Conservation (phyloP, 2,113 vertebrate species). For the Otis tarda region DNA sequence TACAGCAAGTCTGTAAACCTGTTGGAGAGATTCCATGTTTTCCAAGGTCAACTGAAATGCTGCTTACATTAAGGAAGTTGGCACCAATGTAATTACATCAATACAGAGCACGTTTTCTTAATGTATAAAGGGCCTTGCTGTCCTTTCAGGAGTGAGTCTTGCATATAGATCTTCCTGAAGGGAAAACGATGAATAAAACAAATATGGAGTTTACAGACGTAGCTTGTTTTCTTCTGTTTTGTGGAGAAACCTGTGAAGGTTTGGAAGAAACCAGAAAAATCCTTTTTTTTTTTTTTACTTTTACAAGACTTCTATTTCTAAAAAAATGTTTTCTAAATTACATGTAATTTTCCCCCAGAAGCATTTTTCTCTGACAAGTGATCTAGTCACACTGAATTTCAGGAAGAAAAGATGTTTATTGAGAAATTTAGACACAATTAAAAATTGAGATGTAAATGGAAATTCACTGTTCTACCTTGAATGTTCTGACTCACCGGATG, state of each 20-base stretch:
- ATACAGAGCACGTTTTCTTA: not conserved
- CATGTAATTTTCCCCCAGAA: not conserved
- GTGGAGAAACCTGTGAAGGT: not conserved
- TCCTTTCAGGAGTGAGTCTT: constrained; percentile 10
- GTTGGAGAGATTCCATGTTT: not conserved
- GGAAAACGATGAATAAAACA: not conserved
- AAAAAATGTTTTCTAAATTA: constrained; percentile 2
- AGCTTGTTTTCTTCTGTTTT: not conserved
- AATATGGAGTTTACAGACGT: not conserved
- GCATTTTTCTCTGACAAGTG: not conserved
- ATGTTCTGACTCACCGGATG: not conserved
- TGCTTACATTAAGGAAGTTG: not conserved
- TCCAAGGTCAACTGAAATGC: not conserved
- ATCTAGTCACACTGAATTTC: not conserved
- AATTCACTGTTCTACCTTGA: not conserved
- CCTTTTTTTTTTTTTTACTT: not conserved
- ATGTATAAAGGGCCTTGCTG: not conserved
- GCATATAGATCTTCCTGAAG: not conserved
- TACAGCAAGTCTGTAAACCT: not conserved
- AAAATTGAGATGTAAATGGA: not conserved
- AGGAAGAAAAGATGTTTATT: not conserved
- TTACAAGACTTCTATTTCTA: not conserved
- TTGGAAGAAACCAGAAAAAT: not conserved
- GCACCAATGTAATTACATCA: not conserved
- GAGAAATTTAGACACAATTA: constrained; percentile 13